Base-by-base conservation (phyloP, 2,888 invertebrate species). In the Prenolepis imparis region DNA sequence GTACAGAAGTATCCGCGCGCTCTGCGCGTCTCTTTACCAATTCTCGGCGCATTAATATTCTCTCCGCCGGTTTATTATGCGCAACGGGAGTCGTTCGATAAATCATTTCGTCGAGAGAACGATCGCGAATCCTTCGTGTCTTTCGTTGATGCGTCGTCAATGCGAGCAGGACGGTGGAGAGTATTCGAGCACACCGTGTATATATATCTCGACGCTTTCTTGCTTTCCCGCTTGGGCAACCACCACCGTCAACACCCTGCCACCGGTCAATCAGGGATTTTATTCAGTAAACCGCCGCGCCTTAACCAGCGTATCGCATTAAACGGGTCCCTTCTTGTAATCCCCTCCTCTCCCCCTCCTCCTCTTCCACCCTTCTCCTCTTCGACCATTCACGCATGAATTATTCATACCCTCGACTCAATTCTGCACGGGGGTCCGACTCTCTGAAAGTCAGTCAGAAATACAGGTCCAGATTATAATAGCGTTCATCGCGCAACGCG, bases 241-340 rank as follows among this genome's bases (percentile, higher is more conserved):
- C 84, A 88, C 88, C 86, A 87, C 84, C 88, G 90, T 92, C 92
- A 89, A 91, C 91, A 90, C 88, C 90, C 91, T 91, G 92, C 92
- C 92, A 92, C 91, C 90, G 92, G 93, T 93, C 94, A 94, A 93
- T 93, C 93, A 93, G 91, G 87, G 92, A 93, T 92, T 93, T 93
- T 92, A 93, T 93, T 93, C 92, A 89, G 92, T 92, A 91, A 93
- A 93, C 91, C 90, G 91, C 92, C 93, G 92, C 92, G 91, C 92
- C 91, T 93, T 91, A 92, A 91, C 92, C 92, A 91, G 91, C 92
- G 93, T 93, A 94, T 94, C 93, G 92, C 93, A 93, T 94, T 93
- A 93, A 94, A 93, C 91, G 90, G 90, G 90, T 90, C 87, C 90
- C 91, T 91, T 89, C 86, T 91, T 89, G 89, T 89, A 89, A 88